Evolutionary conservation across 2,113 vertebrate species (phyloP).

Genomic region (Rhipidura dahli): DNA sequence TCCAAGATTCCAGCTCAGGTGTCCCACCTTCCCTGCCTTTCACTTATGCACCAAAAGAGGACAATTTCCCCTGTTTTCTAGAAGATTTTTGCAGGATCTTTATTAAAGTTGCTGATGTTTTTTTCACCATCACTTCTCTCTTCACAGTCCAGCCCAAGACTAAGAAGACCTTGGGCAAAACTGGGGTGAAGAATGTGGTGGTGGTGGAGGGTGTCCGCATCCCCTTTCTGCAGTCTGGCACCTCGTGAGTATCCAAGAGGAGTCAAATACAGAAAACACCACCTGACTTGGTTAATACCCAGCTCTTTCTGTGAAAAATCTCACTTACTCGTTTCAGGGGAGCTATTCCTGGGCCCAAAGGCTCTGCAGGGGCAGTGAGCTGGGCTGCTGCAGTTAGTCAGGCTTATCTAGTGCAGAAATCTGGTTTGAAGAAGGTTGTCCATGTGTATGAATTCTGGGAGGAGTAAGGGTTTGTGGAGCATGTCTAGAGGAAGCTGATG

Average conservation of each 20-base stretch:
- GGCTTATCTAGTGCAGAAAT: fast-evolving
- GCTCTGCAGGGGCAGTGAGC: neutral
- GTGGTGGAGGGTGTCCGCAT: constrained; percentile 94
- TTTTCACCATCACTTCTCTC: neutral
- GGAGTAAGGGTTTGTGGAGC: neutral
- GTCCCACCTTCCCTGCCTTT: neutral
- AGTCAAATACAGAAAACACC: neutral
- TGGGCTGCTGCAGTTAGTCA: neutral
- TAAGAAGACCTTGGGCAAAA: constrained; percentile 86
- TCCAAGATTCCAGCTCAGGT: neutral
- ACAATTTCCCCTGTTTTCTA: neutral
- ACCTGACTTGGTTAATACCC: neutral
- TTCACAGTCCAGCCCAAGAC: constrained; percentile 80
- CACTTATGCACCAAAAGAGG: neutral
- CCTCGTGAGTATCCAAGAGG: constrained; percentile 78
- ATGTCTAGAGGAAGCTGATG: fast-evolving
- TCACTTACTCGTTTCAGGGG: neutral
- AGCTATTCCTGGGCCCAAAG: neutral
- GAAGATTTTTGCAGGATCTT: neutral
- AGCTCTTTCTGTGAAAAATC: neutral
- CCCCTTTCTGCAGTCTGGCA: constrained; percentile 90
- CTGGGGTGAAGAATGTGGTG: constrained; percentile 88
- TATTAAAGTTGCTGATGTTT: neutral
- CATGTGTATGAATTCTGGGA: fast-evolving
- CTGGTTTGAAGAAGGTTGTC: neutral